These are phyloP conservation scores for Noctua fimbriata DNA, from an alignment of 2,888 invertebrate species.

Conservation along the genomic window DNA sequence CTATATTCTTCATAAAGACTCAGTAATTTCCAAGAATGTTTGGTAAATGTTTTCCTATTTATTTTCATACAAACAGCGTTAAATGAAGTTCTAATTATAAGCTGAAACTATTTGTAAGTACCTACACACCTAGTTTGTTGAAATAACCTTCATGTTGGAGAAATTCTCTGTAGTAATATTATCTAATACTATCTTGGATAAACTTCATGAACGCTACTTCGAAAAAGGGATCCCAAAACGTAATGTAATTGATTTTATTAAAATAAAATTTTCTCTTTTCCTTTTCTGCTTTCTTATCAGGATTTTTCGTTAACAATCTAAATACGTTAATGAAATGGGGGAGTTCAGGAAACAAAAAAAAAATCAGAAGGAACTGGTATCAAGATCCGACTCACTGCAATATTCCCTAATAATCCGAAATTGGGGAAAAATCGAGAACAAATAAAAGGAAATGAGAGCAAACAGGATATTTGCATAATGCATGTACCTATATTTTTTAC, in stretches of 20 bases:
- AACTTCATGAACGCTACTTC: constrained; percentile 6
- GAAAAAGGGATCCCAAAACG: constrained; percentile 1
- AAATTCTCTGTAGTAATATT: constrained; percentile 2
- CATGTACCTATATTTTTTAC: constrained; percentile 24
- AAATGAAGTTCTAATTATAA: not conserved
- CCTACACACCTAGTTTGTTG: not conserved
- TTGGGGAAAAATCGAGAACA: constrained; percentile 39
- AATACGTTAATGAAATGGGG: constrained; percentile 45
- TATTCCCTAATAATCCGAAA: constrained; percentile 47
- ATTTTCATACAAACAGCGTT: not conserved
- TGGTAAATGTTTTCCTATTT: too few species aligned
- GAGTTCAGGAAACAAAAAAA: constrained; percentile 26
- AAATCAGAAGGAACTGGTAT: constrained; percentile 1
- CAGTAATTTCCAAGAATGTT: not conserved
- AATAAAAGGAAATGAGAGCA: constrained; percentile 48
- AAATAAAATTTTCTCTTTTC: constrained; percentile 14
- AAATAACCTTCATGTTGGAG: not conserved
- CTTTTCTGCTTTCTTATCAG: constrained; percentile 9
- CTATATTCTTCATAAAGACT: constrained; percentile 1
- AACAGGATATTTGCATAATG: constrained; percentile 36
- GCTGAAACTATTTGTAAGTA: not conserved
- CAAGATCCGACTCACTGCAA: constrained; percentile 31
- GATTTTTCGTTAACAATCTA: constrained; percentile 34
- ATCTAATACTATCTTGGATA: not conserved
- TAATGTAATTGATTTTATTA: constrained; percentile 37